phyloP scores from a whole-genome alignment of 2,888 invertebrate genomes.

The Leptarthrus brevirostris region DNA sequence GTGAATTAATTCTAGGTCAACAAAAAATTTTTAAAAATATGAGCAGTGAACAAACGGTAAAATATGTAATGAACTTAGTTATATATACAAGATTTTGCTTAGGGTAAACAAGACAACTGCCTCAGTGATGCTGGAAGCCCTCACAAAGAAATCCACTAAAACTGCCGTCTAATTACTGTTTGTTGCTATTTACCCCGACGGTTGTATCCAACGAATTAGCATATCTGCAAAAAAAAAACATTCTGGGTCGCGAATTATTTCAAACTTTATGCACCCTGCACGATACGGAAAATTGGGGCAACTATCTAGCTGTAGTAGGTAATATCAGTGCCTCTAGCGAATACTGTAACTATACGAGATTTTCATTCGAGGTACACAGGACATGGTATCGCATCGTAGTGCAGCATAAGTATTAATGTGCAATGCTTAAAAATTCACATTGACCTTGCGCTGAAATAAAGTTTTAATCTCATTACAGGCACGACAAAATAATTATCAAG shows the following conservation, averaged over 20 bases:
- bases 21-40: too few relatives aligned
- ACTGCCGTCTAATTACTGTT: neutral
- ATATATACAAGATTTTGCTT: too few relatives aligned
- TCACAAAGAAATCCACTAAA: neutral
- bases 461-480: constrained; percentile 18
- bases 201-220: neutral
- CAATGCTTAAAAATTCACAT: neutral
- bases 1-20: too few relatives aligned
- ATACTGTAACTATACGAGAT: too few relatives aligned
- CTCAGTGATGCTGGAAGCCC: neutral
- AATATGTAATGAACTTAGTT: too few relatives aligned
- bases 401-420: neutral
- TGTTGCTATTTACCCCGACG: neutral
- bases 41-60: too few relatives aligned
- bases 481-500: constrained; percentile 20
- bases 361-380: too few relatives aligned
- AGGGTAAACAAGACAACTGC: too few relatives aligned
- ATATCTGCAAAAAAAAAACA: neutral
- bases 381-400: too few relatives aligned
- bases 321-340: neutral
- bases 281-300: neutral
- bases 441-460: neutral
- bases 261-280: neutral
- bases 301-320: neutral
- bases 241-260: neutral